phyloP scores from a whole-genome alignment of 2,113 vertebrate species.

The Hyperopisus bebe region DNA sequence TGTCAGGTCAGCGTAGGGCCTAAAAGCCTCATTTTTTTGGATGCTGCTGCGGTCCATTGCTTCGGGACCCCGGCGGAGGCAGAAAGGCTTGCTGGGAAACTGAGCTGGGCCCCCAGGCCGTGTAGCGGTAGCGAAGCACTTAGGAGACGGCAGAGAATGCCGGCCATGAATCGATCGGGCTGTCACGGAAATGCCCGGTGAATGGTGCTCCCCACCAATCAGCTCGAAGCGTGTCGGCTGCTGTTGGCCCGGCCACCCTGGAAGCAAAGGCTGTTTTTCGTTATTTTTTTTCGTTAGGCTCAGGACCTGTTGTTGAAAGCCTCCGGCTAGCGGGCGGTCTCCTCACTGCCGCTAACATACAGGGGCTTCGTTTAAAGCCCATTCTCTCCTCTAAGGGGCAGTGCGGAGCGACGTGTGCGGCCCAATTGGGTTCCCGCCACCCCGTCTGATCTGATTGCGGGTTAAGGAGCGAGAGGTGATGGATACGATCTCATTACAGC shows the following conservation, averaged over 20 bases:
- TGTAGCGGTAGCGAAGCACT: background rate
- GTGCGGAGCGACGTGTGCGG: background rate
- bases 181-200: background rate
- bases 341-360: background rate
- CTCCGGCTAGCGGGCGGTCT: background rate
- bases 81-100: background rate
- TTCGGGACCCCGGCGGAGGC: background rate
- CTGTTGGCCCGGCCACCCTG: background rate
- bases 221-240: background rate
- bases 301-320: background rate
- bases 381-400: background rate
- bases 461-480: slow-evolving; percentile 46
- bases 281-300: background rate
- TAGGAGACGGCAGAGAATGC: background rate
- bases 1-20: background rate
- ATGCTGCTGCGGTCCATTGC: background rate
- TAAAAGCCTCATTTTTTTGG: background rate
- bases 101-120: background rate
- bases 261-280: background rate
- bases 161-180: background rate
- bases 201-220: background rate
- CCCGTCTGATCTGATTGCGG: slow-evolving; percentile 29
- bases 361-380: slow-evolving; percentile 1
- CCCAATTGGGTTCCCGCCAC: slow-evolving; percentile 29
- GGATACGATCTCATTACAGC: slow-evolving; percentile 50